Evolutionary conservation across 1,140 invertebrate species (phyloP).

Genomic region (Ganaspis sp.): DNA sequence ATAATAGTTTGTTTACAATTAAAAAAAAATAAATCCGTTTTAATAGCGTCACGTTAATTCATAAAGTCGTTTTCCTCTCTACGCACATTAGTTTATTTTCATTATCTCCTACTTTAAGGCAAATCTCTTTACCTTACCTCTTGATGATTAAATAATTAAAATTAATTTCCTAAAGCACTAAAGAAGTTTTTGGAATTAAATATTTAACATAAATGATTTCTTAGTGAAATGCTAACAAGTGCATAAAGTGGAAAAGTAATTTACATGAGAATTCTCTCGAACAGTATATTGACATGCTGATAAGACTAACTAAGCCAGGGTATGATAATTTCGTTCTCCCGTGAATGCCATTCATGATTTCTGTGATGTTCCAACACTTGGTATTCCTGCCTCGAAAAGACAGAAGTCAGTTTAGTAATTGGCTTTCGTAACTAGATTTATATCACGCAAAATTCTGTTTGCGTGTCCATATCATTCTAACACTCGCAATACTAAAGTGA

Average conservation of each 20-base stretch:
- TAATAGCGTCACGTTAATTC: no score
- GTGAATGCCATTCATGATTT: constrained; percentile 17
- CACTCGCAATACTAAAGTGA: neutral
- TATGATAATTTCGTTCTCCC: constrained; percentile 22
- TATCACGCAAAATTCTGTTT: constrained; percentile 15
- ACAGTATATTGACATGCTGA: constrained; percentile 5
- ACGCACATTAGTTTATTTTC: no score
- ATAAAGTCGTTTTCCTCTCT: no score
- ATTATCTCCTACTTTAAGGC: no score
- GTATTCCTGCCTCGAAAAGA: constrained; percentile 19
- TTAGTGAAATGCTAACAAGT: neutral
- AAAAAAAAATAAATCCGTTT: no score
- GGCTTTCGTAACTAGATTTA: constrained; percentile 16
- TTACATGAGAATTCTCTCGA: constrained; percentile 17
- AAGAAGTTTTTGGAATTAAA: no score
- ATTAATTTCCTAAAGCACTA: no score
- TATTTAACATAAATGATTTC: neutral
- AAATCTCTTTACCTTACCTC: no score
- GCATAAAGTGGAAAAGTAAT: constrained; percentile 5
- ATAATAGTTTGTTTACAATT: no score
- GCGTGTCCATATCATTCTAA: constrained; percentile 1
- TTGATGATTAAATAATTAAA: no score
- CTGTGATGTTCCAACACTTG: constrained; percentile 17
- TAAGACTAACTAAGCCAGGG: constrained; percentile 22
- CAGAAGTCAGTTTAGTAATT: constrained; percentile 22